Evolutionary conservation across 2,797 vertebrate species (phyloP), one percentile per base, ranked within the genome.

Genomic region (Enteromius viviparus): DNA sequence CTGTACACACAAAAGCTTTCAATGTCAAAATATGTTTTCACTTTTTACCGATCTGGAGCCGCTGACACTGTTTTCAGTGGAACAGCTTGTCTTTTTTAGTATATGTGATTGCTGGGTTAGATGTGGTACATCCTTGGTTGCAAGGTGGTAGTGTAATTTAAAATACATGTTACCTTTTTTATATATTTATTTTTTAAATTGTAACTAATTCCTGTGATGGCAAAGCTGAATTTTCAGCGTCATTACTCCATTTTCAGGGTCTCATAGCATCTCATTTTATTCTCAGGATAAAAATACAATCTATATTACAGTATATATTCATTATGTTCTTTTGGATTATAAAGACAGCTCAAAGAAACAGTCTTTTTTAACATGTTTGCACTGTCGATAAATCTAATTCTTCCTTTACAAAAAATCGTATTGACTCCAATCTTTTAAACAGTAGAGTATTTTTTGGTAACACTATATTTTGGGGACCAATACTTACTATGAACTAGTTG

Each of bases 331-430:
- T 12, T 62, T 62, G 29, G 26, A 29, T 62, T 10, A 58, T 58
- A 58, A 58, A 58, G 53, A 58, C 9, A n/a, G 51, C 21, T n/a
- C 7, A 23, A 58, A 58, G 2, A 23, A 62, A 62, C 2, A 29
- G n/a, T 14, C 12, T 62, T 15, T 17, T 32, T 14, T 32, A 26
- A 26, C 2, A 68, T 49, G 14, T 47, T 26, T 49, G 26, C 19
- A 21, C 71, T 37, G 49, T 55, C 49, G 21, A 42, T 69, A 12
- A 69, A n/a, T 69, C n/a, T 69, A 69, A 66, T 66, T 32, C 32
- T 34, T 66, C 32, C 23, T 29, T 51, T 32, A 17, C 51, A 62
- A 58, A 49, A 26, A 62, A 62, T 26, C 5, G 14, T 62, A 62
- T n/a, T 3, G 3, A 58, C 53, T 21, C 21, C 55, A 64, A 64